Percentiles rank a stretch among this genome's conserved stretches.
These are phyloP conservation scores for Acrobasis repandana DNA, from an alignment of 2,888 invertebrate genomes.

Conservation along the genomic window DNA sequence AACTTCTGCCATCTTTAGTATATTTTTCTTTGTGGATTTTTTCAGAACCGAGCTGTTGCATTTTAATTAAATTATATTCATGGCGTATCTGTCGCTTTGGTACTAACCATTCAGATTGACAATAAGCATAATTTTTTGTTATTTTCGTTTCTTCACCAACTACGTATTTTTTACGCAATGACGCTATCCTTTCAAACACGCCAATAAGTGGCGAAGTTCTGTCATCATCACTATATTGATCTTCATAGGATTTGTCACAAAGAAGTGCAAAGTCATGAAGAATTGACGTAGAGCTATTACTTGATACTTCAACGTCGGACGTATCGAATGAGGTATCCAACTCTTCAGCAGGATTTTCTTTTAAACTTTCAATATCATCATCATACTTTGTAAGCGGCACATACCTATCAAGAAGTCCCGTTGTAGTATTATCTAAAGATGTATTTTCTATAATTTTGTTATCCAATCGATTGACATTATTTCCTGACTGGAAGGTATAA, in stretches of 20 bases:
- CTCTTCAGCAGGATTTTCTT: background rate
- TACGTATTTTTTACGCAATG: conserved; percentile 27
- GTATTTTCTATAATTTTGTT: too few species aligned
- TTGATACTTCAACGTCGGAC: conserved; percentile 28
- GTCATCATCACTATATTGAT: conserved; percentile 26
- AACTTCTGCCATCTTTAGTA: background rate
- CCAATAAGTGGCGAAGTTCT: conserved; percentile 58
- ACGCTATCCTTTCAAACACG: conserved; percentile 46
- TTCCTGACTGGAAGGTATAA: background rate
- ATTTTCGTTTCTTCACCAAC: background rate
- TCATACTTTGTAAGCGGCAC: conserved; percentile 55
- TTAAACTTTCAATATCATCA: conserved; percentile 38
- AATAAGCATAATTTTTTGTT: background rate
- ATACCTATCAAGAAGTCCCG: conserved; percentile 36
- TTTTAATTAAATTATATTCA: background rate
- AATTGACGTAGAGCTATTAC: conserved; percentile 46
- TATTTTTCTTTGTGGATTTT: background rate
- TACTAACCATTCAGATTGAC: conserved; percentile 31
- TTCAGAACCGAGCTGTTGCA: background rate
- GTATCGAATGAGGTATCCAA: background rate
- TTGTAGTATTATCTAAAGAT: background rate
- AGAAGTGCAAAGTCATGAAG: conserved; percentile 38
- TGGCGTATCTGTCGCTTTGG: conserved; percentile 4
- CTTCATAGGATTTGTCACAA: conserved; percentile 24
- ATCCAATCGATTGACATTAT: background rate